Conservation (phyloP, 2,888 invertebrate species). For the Acrocyrtus sp. region DNA sequence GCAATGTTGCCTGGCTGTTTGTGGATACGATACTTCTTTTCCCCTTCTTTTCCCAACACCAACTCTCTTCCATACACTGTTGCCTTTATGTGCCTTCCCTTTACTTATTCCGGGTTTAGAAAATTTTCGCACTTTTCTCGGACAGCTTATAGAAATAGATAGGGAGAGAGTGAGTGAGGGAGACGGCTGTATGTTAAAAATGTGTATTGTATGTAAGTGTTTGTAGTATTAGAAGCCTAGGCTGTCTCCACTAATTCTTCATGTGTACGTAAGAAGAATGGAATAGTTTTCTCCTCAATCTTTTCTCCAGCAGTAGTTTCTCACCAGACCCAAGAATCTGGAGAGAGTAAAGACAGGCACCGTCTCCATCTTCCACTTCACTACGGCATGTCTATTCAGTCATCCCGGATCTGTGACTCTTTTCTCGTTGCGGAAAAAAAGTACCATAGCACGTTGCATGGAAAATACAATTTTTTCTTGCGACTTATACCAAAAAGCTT, state of each 20-base stretch:
- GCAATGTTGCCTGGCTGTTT: slow-evolving; percentile 7
- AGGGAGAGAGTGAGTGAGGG: slow-evolving; percentile 11
- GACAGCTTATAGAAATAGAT: slow-evolving; percentile 40
- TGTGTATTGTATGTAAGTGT: slow-evolving; percentile 12
- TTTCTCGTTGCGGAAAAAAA: slow-evolving; percentile 41
- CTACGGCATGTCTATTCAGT: slow-evolving; percentile 54
- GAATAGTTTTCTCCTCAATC: slow-evolving; percentile 41
- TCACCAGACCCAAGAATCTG: slow-evolving; percentile 47
- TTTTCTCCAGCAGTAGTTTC: slow-evolving; percentile 46
- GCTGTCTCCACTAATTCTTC: slow-evolving; percentile 40
- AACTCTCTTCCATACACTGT: slow-evolving; percentile 5
- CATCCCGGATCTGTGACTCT: slow-evolving; percentile 45
- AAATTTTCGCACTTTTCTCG: slow-evolving; percentile 48
- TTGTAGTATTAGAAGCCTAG: slow-evolving; percentile 15
- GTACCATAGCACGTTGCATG: background rate
- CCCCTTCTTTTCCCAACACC: slow-evolving; percentile 37
- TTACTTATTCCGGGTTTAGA: slow-evolving; percentile 46
- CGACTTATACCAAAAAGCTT: slow-evolving; percentile 30
- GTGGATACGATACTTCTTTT: slow-evolving; percentile 36
- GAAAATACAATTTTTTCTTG: slow-evolving; percentile 30
- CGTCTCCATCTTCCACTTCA: slow-evolving; percentile 56
- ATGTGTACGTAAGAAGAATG: slow-evolving; percentile 40
- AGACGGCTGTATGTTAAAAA: too few species aligned
- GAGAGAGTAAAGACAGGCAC: slow-evolving; percentile 52
- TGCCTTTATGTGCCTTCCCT: slow-evolving; percentile 44